phyloP scores from a whole-genome alignment of 2,113 vertebrate genomes.

The Ciconia boyciana region DNA sequence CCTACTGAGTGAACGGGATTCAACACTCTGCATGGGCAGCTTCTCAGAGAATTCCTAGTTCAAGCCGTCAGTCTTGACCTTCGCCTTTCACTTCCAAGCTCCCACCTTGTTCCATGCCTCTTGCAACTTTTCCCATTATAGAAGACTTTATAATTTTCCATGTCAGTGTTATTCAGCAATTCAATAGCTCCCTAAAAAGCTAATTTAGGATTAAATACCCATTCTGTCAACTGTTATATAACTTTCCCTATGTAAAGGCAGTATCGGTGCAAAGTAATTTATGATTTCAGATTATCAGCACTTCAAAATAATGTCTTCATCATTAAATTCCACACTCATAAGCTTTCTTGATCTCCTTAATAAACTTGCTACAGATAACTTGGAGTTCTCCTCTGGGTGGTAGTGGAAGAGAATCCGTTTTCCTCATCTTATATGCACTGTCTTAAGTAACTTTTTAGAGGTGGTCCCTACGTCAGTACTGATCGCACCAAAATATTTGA shows the following conservation, averaged over 20 bases:
- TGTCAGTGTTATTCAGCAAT: neutral
- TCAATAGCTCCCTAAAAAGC: neutral
- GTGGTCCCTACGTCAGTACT: fast-evolving
- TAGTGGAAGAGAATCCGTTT: neutral
- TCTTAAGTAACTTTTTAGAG: neutral
- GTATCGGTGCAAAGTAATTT: neutral
- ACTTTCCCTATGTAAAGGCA: conserved; percentile 36
- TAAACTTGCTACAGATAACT: neutral
- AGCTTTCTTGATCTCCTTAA: neutral
- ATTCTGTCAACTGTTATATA: neutral
- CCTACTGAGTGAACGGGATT: fast-evolving
- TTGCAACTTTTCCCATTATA: neutral
- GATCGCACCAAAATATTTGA: neutral
- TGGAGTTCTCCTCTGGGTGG: neutral
- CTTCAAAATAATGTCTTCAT: neutral
- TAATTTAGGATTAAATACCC: conserved; percentile 4
- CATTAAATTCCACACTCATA: neutral
- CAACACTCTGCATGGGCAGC: neutral
- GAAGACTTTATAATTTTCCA: neutral
- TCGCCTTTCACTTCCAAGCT: neutral
- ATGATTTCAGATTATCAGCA: conserved; percentile 1
- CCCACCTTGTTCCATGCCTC: neutral
- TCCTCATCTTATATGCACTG: neutral
- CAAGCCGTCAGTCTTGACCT: neutral
- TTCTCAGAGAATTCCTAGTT: neutral